These are phyloP conservation scores for Aproaerema taeniolella DNA, from an alignment of 2,888 invertebrate genomes.

Conservation along the genomic window DNA sequence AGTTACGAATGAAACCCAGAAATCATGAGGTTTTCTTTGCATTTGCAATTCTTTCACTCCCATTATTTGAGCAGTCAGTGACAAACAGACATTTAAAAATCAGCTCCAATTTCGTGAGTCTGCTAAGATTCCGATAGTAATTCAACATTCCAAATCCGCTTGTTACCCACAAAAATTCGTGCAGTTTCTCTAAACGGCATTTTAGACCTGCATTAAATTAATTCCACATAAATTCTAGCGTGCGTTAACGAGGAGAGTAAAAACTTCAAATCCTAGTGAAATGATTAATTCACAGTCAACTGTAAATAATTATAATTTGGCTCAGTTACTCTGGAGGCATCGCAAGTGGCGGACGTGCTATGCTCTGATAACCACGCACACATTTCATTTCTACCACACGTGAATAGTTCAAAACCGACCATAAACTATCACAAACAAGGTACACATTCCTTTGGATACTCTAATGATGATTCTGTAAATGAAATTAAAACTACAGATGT, in stretches of 20 bases:
- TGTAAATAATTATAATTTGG: slow-evolving; percentile 63
- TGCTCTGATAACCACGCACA: slow-evolving; percentile 59
- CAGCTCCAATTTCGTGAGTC: too few species aligned
- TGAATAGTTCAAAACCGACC: slow-evolving; percentile 40
- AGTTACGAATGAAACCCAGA: too few species aligned
- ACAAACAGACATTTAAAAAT: too few species aligned
- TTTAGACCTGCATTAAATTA: slow-evolving; percentile 3
- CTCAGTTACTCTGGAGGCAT: slow-evolving; percentile 58
- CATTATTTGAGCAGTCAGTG: too few species aligned
- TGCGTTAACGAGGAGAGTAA: slow-evolving; percentile 15
- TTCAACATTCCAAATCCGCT: too few species aligned
- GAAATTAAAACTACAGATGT: slow-evolving; percentile 59
- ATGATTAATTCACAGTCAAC: slow-evolving; percentile 45
- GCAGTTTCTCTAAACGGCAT: slow-evolving; percentile 1
- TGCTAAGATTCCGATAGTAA: too few species aligned
- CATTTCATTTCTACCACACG: slow-evolving; percentile 66
- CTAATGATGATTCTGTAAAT: slow-evolving; percentile 35
- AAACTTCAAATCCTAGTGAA: slow-evolving; percentile 27
- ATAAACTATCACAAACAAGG: slow-evolving; percentile 47
- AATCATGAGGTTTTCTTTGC: too few species aligned
- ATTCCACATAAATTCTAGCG: slow-evolving; percentile 4
- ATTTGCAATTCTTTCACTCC: too few species aligned
- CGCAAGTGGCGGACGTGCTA: slow-evolving; percentile 51
- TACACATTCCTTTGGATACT: slow-evolving; percentile 36
- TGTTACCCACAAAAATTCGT: too few species aligned